Conservation (phyloP, 2,113 vertebrate species). For the Sakesphorus luctuosus region DNA sequence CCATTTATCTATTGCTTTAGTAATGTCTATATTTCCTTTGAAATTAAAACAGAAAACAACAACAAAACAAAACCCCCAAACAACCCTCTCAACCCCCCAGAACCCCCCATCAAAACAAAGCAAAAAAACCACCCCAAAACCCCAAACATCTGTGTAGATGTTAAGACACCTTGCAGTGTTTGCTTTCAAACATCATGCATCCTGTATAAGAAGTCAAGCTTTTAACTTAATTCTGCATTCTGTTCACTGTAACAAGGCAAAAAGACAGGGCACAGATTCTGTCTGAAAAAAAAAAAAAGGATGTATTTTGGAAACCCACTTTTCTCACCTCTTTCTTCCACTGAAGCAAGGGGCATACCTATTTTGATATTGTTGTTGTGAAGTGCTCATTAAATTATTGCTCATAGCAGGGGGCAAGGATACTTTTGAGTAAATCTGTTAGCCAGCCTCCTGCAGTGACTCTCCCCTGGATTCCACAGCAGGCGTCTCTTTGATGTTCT, state of each 20-base stretch:
- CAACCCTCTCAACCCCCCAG: no score
- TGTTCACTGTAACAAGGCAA: slow-evolving; percentile 11
- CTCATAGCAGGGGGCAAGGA: slow-evolving; percentile 57
- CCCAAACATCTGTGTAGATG: background rate
- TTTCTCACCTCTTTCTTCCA: slow-evolving; percentile 12
- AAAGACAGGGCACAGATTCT: slow-evolving; percentile 1
- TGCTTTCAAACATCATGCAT: slow-evolving; percentile 13
- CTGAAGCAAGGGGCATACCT: slow-evolving; percentile 36
- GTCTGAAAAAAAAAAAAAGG: background rate
- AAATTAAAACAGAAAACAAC: background rate
- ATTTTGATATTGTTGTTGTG: slow-evolving; percentile 63
- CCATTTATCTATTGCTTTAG: background rate
- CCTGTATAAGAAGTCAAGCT: background rate
- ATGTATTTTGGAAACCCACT: slow-evolving; percentile 3
- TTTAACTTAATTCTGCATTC: background rate
- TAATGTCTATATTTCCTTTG: background rate
- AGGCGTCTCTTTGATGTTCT: slow-evolving; percentile 73
- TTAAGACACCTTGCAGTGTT: background rate
- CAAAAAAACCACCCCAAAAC: background rate
- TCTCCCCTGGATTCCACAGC: slow-evolving; percentile 66
- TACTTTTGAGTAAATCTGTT: slow-evolving; percentile 74
- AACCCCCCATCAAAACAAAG: background rate
- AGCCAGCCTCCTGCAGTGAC: slow-evolving; percentile 64
- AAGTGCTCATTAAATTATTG: slow-evolving; percentile 73
- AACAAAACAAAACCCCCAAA: background rate